Conservation (phyloP, 2,113 vertebrate species). For the Machaerirhynchus nigripectus region DNA sequence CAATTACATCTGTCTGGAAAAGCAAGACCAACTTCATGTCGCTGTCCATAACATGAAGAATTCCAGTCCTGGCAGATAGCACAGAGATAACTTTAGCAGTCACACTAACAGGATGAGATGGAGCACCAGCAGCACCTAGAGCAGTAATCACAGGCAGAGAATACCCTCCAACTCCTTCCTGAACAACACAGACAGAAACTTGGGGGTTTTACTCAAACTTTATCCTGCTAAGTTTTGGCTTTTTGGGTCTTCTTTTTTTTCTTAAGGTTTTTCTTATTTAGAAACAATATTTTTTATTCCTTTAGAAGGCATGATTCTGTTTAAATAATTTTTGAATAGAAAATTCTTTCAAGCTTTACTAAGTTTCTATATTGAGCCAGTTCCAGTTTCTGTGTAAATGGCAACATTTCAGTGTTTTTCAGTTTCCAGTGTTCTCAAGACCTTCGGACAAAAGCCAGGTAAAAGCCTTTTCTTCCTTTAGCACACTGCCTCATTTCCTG, state of each 20-base stretch:
- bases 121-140: background rate
- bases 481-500: accelerated
- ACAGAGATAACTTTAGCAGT: background rate
- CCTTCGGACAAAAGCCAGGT: background rate
- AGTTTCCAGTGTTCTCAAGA: background rate
- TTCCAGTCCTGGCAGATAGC: background rate
- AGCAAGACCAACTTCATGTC: background rate
- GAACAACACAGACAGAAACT: background rate
- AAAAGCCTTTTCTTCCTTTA: background rate
- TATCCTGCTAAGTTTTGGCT: background rate
- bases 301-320: background rate
- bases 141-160: background rate
- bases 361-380: background rate
- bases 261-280: background rate
- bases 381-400: background rate
- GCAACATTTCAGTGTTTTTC: background rate
- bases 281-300: background rate
- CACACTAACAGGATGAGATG: background rate
- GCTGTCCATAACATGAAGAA: background rate
- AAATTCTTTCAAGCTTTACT: background rate
- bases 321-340: background rate
- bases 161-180: background rate
- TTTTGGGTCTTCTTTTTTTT: no score
- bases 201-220: background rate
- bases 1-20: background rate